Base-by-base conservation (phyloP, 2,113 vertebrate species). In the Meleagris gallopavo region DNA sequence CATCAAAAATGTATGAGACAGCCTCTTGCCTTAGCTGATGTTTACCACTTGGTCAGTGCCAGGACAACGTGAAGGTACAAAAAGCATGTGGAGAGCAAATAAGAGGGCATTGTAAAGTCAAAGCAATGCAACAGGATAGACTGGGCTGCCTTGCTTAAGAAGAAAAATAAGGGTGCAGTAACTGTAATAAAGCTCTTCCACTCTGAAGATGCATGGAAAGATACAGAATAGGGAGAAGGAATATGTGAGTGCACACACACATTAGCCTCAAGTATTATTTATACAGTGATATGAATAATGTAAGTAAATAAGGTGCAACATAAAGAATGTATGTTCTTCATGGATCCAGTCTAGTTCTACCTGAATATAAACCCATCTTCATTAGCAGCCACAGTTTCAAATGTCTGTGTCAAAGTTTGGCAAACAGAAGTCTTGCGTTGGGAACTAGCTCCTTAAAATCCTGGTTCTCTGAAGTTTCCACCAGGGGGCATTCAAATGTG, bases 401-500 rank as follows among this genome's bases (percentile, higher is more conserved):
- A 61, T 11, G n/a, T 38, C 29, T 5, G 10, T 87, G 58, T 45
- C 40, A n/a, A 27, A 11, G 24, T 24, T 7, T 38, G 55, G 32
- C 54, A 43, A 65, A 15, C 25, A 0, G 0, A 76, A 66, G 30
- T 29, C 41, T 71, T 9, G 10, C 1, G 5, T 5, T 57, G 65
- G 30, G 52, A 78, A 3, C 1, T 0, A 67, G 41, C 34, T 40
- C 72, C 41, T 30, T 46, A 34, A 90, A 71, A 13, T 32, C 61
- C 43, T 27, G 2, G 5, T 24, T 88, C 22, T 32, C 18, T 40
- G 30, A 60, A 78, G 36, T 48, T 82, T 91, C 94, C 95, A 95
- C 57, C 73, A 95, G 94, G 61, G 90, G 95, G 94, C 90, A 90
- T 52, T 65, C 86, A 69, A 84, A 41, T 5, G 19, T 11, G 55